Base-by-base conservation (phyloP, 2,113 vertebrate genomes). In the Coryphaenoides rupestris region DNA sequence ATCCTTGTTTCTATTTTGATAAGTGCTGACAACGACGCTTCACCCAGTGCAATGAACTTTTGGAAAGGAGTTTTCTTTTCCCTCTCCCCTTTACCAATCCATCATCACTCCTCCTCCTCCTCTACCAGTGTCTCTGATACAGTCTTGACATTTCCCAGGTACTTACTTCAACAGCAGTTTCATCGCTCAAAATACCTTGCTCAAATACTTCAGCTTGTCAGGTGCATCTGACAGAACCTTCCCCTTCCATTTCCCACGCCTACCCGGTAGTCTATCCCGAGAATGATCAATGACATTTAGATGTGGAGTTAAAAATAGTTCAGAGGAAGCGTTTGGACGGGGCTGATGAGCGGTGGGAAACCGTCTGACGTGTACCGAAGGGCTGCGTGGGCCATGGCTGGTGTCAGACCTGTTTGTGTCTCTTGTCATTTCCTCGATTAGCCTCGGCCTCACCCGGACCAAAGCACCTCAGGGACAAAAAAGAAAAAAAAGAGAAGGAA, bases 361-460 rank as follows among this genome's bases (percentile, higher is more conserved):
- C 6, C 3, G 40, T 21, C 5, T 60, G 19, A 19, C 40, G 14
- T 46, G 59, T 47, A 15, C 19, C 46, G n/a, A 47, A 60, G 6
- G 60, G 19, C 17, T 24, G 15, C 22, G 21, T 40, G 2, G 40
- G 7, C 59, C 45, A 55, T 55, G 7, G 26, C 28, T 55, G 26
- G 40, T 40, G 14, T 45, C 52, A 55, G 28, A 23, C 28, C 62
- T 56, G 53, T 56, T 63, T 40, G 61, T 62, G 49, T 56, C 52
- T 22, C 28, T 40, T 22, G 17, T 64, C 15, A 66, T 66, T 57
- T n/a, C 21, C 55, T 58, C 65, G 17, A 58, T 50, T 50, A 65
- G 55, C 56, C 56, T 58, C 19, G 9, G 58, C 22, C 17, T 17
- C 21, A 50, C 55, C 21, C 40, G 15, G 46, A 58, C 55, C 21